Conservation (phyloP, 2,113 vertebrate species). For the Eulemur rufifrons region DNA sequence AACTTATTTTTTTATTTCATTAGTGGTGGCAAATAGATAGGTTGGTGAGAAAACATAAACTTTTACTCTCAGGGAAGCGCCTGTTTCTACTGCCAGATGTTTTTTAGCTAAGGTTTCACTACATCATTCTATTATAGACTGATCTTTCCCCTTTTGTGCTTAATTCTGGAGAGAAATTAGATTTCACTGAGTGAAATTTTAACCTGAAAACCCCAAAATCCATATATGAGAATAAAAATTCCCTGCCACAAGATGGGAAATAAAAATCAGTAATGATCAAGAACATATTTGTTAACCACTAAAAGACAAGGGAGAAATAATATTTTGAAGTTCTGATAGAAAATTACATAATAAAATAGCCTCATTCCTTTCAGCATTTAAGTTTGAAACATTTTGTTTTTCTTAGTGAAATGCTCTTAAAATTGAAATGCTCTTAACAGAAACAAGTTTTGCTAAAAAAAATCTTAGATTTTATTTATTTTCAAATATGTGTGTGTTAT, state of each 20-base stretch:
- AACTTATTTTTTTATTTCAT: neutral
- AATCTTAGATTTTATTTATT: neutral
- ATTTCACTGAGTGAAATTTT: neutral
- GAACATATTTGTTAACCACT: neutral
- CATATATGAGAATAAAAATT: neutral
- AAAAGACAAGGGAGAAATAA: neutral
- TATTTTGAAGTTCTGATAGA: neutral
- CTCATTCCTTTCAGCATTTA: conserved; percentile 51
- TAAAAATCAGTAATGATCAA: conserved; percentile 31
- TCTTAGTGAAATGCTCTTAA: neutral
- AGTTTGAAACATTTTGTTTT: conserved; percentile 49
- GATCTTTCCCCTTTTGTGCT: conserved; percentile 32
- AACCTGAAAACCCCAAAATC: conserved; percentile 10
- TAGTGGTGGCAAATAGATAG: neutral
- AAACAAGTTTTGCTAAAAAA: neutral
- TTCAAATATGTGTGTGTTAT: neutral
- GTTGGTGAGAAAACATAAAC: neutral
- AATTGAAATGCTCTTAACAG: neutral
- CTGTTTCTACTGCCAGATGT: neutral
- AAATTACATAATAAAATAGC: neutral
- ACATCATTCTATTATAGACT: neutral
- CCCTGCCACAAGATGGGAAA: neutral
- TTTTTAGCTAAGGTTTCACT: neutral
- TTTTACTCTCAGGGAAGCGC: neutral
- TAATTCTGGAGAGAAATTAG: neutral